Percentiles rank a stretch among this genome's conserved stretches.
These are phyloP conservation scores for Megaustenia siamemsis DNA, from an alignment of 2,888 invertebrate species.

Conservation along the genomic window DNA sequence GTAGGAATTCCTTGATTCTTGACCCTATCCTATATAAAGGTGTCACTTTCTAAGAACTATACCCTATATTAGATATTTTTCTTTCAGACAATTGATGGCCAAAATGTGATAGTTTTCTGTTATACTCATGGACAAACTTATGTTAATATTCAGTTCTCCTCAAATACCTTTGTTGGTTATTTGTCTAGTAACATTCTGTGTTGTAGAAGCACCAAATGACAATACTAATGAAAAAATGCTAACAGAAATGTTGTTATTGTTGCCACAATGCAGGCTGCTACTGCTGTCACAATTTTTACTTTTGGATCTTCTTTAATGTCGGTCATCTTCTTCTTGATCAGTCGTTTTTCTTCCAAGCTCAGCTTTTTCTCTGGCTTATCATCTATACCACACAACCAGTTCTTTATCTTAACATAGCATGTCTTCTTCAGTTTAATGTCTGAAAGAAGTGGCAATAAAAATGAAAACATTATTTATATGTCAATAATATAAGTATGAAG, in stretches of 20 bases:
- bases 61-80: too few relatives aligned
- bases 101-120: too few relatives aligned
- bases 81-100: too few relatives aligned
- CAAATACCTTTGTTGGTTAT: not conserved
- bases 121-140: too few relatives aligned
- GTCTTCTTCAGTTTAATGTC: not conserved
- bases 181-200: not conserved
- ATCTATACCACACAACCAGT: conserved; percentile 70
- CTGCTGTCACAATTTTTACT: conserved; percentile 63
- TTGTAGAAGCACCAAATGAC: not conserved
- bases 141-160: too few relatives aligned
- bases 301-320: conserved; percentile 66
- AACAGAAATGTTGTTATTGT: conserved; percentile 71
- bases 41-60: too few relatives aligned
- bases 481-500: too few relatives aligned
- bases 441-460: not conserved
- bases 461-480: not conserved
- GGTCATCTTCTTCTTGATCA: conserved; percentile 69
- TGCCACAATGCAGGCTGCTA: conserved; percentile 65
- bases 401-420: not conserved
- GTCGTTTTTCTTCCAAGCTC: conserved; percentile 62
- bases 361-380: conserved; percentile 62
- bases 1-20: too few relatives aligned
- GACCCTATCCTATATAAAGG: too few relatives aligned
- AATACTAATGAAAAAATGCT: conserved; percentile 67